Conservation (phyloP, 2,797 vertebrate species). For the Neomorphus geoffroyi region DNA sequence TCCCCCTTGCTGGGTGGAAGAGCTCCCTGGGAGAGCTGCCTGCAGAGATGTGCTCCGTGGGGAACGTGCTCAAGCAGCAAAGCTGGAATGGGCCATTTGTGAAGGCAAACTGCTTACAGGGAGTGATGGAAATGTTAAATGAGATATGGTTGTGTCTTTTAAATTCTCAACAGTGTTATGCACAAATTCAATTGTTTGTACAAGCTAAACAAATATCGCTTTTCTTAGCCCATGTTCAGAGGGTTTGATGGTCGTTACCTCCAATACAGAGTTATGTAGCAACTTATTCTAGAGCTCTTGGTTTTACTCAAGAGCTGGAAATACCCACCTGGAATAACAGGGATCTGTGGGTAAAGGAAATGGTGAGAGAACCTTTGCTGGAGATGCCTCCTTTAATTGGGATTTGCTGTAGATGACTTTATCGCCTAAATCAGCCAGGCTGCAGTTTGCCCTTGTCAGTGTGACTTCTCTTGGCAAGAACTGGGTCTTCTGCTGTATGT, state of each 20-base stretch:
- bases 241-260: not conserved
- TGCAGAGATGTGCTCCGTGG: rapidly evolving
- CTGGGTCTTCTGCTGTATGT: not conserved
- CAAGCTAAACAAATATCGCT: not conserved
- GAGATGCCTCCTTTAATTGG: not conserved
- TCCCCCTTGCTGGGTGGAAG: not conserved
- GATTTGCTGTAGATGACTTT: not conserved
- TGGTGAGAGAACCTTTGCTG: not conserved
- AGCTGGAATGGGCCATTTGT: rapidly evolving
- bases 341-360: not conserved
- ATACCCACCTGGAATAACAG: not conserved
- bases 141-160: rapidly evolving
- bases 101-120: not conserved
- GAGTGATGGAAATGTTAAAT: not conserved
- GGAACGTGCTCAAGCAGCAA: not conserved
- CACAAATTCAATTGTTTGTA: not conserved
- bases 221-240: not conserved
- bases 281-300: not conserved
- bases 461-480: not conserved
- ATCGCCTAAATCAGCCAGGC: not conserved
- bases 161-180: not conserved
- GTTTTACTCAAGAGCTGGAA: not conserved
- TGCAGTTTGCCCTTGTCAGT: not conserved
- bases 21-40: not conserved
- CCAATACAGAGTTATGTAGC: not conserved